A percentile compares a stretch with the other conserved stretches of the same genome.
These are phyloP conservation scores for Agrotis segetum DNA, from an alignment of 2,888 invertebrate genomes.

Conservation along the genomic window DNA sequence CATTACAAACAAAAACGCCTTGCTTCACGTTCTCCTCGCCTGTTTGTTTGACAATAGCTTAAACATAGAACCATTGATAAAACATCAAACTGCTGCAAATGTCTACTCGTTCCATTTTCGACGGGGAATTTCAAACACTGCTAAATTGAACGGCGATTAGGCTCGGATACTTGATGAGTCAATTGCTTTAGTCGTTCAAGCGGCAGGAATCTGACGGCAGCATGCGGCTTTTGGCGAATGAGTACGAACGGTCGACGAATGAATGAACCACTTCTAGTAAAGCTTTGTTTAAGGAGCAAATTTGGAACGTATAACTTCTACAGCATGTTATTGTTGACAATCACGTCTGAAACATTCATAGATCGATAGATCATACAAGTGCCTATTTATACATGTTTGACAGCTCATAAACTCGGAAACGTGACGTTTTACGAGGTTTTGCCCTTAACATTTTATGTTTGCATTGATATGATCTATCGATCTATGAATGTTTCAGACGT, in stretches of 20 bases:
- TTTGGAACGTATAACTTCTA: constrained; percentile 1
- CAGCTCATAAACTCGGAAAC: no score
- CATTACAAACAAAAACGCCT: no score
- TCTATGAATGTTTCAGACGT: no score
- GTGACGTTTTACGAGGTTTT: no score
- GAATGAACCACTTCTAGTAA: not conserved
- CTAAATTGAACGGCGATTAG: constrained; percentile 47
- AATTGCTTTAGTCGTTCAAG: constrained; percentile 49
- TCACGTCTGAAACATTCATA: no score
- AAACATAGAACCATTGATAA: not conserved
- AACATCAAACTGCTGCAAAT: constrained; percentile 11
- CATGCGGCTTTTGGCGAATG: constrained; percentile 34
- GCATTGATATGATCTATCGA: no score
- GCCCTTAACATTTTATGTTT: no score
- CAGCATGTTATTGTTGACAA: no score
- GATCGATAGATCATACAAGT: no score
- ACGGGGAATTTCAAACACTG: constrained; percentile 36
- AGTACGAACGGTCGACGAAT: constrained; percentile 17
- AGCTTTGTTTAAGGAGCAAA: not conserved
- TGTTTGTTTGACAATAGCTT: no score
- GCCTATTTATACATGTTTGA: no score
- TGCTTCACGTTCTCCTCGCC: no score
- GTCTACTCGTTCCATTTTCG: constrained; percentile 15
- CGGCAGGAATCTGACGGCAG: constrained; percentile 44
- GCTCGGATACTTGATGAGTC: constrained; percentile 57